Conservation (phyloP, 2,113 vertebrate genomes). For the Rhinoptilus africanus region DNA sequence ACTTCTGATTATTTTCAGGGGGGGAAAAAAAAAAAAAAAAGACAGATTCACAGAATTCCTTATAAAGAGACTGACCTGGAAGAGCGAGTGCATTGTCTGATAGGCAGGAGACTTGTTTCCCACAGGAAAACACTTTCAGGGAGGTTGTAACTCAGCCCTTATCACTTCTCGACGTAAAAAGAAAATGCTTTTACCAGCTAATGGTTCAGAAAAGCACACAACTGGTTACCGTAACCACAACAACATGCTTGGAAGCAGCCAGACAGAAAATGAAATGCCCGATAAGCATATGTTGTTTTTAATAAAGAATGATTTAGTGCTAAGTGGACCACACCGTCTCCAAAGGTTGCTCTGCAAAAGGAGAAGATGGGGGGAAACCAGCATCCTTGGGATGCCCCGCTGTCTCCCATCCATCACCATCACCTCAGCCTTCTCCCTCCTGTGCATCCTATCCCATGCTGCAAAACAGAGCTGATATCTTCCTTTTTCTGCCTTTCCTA, state of each 20-base stretch:
- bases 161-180: neutral
- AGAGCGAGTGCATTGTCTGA: neutral
- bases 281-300: slow-evolving; percentile 34
- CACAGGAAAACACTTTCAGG: neutral
- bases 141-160: slow-evolving; percentile 7
- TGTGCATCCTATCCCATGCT: neutral
- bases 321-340: neutral
- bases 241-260: neutral
- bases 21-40: neutral
- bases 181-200: slow-evolving; percentile 53
- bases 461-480: neutral
- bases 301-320: slow-evolving; percentile 12
- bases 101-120: neutral
- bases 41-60: neutral
- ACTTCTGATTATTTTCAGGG: neutral
- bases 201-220: slow-evolving; percentile 32
- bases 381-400: fast-evolving
- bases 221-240: slow-evolving; percentile 51
- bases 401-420: neutral
- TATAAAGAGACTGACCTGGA: neutral
- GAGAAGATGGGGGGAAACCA: neutral
- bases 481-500: neutral
- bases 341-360: neutral
- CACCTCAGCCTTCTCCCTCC: fast-evolving
- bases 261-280: slow-evolving; percentile 32